Evolutionary conservation across 2,888 invertebrate species (phyloP).

Genomic region (Alentia gelatinosa): DNA sequence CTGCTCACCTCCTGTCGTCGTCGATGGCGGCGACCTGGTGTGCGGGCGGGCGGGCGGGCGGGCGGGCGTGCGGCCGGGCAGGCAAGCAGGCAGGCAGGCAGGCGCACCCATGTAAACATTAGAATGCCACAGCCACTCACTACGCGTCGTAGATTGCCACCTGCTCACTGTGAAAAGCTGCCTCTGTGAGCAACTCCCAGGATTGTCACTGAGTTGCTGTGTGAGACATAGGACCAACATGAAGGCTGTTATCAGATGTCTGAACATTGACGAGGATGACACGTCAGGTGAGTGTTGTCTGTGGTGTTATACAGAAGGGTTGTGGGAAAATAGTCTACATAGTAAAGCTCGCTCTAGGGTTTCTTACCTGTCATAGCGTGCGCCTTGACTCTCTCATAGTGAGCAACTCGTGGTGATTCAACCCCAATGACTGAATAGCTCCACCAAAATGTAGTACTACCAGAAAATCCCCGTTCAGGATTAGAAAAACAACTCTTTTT

Average conservation of each 20-base stretch:
- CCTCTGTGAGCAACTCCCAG: not conserved
- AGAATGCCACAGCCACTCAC: not conserved
- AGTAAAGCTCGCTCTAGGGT: not conserved
- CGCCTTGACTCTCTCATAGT: not conserved
- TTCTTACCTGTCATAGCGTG: not conserved
- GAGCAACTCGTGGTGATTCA: no score
- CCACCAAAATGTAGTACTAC: not conserved
- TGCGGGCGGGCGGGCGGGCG: no score
- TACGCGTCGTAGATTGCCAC: not conserved
- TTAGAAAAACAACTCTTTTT: no score
- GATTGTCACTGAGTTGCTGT: not conserved
- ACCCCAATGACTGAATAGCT: no score
- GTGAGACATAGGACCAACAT: not conserved
- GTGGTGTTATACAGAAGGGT: not conserved
- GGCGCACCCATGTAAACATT: no score
- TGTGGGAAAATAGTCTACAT: not conserved
- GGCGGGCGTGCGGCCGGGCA: no score
- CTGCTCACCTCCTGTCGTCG: no score
- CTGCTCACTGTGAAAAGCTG: not conserved
- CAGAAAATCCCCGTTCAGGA: no score
- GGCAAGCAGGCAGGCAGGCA: no score
- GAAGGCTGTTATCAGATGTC: constrained; percentile 8
- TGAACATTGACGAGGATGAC: not conserved
- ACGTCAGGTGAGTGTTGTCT: not conserved
- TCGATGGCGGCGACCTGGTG: no score